Conservation (phyloP, 2,113 vertebrate genomes). For the Dasyurus viverrinus region DNA sequence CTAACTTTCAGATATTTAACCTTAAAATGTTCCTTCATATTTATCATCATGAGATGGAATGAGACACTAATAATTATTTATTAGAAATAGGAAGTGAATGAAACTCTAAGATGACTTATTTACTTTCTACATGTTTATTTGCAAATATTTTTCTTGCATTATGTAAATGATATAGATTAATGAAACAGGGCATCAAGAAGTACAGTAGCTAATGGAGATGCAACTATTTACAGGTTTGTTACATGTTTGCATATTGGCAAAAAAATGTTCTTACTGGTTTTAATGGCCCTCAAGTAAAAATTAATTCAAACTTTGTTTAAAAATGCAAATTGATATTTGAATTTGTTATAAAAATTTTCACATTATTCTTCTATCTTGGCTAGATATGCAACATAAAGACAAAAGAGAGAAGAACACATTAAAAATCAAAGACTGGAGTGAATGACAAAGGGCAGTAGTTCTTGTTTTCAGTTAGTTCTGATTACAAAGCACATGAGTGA, state of each 20-base stretch:
- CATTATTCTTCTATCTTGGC: background rate
- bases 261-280: slow-evolving; percentile 19
- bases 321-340: background rate
- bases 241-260: slow-evolving; percentile 22
- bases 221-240: slow-evolving; percentile 12
- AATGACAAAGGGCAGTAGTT: background rate
- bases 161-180: slow-evolving; percentile 14
- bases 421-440: background rate
- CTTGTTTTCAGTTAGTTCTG: background rate
- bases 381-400: background rate
- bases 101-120: slow-evolving; percentile 39
- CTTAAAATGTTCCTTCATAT: slow-evolving; percentile 5
- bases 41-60: slow-evolving; percentile 16
- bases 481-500: background rate
- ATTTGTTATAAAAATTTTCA: slow-evolving; percentile 19
- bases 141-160: slow-evolving; percentile 15
- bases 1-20: slow-evolving; percentile 20
- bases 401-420: background rate
- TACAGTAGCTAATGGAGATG: background rate
- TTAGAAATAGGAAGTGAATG: background rate
- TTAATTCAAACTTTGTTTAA: background rate
- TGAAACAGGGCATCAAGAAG: slow-evolving; percentile 6
- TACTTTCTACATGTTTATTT: slow-evolving; percentile 27
- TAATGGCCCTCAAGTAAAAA: background rate
- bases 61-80: slow-evolving; percentile 22